These are phyloP conservation scores for Rachycentron canadum DNA, from an alignment of 2,797 vertebrate genomes.

Conservation along the genomic window DNA sequence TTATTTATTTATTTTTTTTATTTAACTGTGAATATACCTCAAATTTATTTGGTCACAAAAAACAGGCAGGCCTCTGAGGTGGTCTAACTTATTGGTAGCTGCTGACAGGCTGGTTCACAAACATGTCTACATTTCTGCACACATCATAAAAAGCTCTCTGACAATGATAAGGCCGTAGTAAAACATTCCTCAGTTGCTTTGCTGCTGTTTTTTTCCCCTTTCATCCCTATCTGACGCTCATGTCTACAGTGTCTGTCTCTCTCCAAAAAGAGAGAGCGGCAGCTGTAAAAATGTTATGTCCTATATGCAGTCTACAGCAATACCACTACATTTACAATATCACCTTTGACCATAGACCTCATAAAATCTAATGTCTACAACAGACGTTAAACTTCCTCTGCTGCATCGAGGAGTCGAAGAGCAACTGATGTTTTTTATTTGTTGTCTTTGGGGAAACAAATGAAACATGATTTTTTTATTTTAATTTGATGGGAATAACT, in stretches of 20 bases:
- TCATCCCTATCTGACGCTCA: conserved; percentile 3
- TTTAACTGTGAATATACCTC: not conserved
- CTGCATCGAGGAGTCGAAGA: conserved; percentile 43
- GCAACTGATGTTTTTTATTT: conserved; percentile 6
- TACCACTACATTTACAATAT: not conserved
- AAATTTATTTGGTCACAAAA: not conserved
- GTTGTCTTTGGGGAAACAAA: conserved; percentile 23
- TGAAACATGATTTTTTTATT: conserved; percentile 16
- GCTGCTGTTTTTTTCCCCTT: conserved; percentile 13
- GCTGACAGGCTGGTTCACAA: conserved; percentile 33
- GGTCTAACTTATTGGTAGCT: conserved; percentile 22
- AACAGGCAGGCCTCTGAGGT: not conserved
- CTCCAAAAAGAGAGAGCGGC: not conserved
- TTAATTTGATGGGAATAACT: not conserved
- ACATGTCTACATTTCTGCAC: conserved; percentile 3
- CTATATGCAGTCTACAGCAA: not conserved
- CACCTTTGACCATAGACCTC: not conserved
- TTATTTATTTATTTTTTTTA: too few relatives aligned
- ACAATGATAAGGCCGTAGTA: conserved; percentile 29
- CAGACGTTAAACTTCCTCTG: conserved; percentile 19
- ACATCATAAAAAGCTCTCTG: conserved; percentile 20
- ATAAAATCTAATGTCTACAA: not conserved
- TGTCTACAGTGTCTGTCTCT: conserved; percentile 1
- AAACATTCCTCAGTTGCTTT: conserved; percentile 34
- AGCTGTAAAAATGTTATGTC: not conserved